Evolutionary conservation across 1,140 invertebrate species (phyloP).

Genomic region (silkworm (Bombyx mori)): ASM3026992v2 NC_085127.1:11251501-11252000

Average conservation of each 20-base stretch:
- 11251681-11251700: constrained; percentile 59
- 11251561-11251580: constrained; percentile 1
- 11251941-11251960: constrained; percentile 16
- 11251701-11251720: constrained; percentile 61
- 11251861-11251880: neutral
- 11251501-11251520: no score
- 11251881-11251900: neutral
- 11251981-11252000: constrained; percentile 64
- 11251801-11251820: constrained; percentile 56
- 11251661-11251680: constrained; percentile 68
- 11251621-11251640: constrained; percentile 57
- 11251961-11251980: constrained; percentile 61
- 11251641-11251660: constrained; percentile 59
- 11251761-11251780: constrained; percentile 57
- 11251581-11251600: neutral
- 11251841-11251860: constrained; percentile 11
- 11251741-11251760: constrained; percentile 54
- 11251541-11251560: no score
- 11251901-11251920: neutral
- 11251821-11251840: constrained; percentile 33
- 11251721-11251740: constrained; percentile 55
- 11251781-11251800: constrained; percentile 56
- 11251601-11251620: constrained; percentile 46
- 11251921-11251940: no score
- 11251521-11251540: no score